Base-by-base conservation (phyloP, 2,888 invertebrate species). In the Tigriopus californicus region DNA sequence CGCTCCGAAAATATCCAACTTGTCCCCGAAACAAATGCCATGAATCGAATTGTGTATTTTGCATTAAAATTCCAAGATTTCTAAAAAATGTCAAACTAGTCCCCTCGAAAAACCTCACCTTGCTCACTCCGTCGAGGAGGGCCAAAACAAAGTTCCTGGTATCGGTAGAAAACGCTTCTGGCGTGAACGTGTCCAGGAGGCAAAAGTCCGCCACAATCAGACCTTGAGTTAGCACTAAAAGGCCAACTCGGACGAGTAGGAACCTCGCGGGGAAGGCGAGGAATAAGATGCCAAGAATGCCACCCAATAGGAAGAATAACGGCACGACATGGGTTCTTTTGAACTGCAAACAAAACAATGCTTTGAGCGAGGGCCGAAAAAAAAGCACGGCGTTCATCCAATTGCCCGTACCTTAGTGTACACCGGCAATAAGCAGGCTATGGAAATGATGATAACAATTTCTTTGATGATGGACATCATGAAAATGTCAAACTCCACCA, bases 111-210 rank as follows among this genome's bases (percentile, higher is more conserved):
- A 33, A 6, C 10, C 44, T 18, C 24, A 51, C 52, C 41, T 54
- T 54, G 22, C 54, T 54, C 20, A 40, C 40, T 15, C 40, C 18
- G 15, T 54, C 54, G 18, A 54, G 54, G 15, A 54, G 18, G 41
- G 20, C n/a, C 33, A 54, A 54, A n/a, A 41, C 24, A 18, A 41
- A 41, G 41, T 41, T 54, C 15, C 54, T 11, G 8, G 41, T 41
- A 41, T 54, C 42, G 8, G 54, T 54, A 10, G 54, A 41, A 41
- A 54, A 54, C n/a, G 41, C 41, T 15, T 54, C 54, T 1, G 54
- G 54, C 8, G 54, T 41, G 54, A 40, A 54, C 1, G 42, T 54
- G 41, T 54, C 54, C 15, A 54, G n/a, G 10, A 54, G 42, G 18
- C 15, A 54, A 54, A 54, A 54, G 4, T 41, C 18, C n/a, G 40